Evolutionary conservation across 92 coral and sea anemone genomes (phyloP), one percentile per base, ranked within the genome.

Genomic region (Siderastrea radians): DNA sequence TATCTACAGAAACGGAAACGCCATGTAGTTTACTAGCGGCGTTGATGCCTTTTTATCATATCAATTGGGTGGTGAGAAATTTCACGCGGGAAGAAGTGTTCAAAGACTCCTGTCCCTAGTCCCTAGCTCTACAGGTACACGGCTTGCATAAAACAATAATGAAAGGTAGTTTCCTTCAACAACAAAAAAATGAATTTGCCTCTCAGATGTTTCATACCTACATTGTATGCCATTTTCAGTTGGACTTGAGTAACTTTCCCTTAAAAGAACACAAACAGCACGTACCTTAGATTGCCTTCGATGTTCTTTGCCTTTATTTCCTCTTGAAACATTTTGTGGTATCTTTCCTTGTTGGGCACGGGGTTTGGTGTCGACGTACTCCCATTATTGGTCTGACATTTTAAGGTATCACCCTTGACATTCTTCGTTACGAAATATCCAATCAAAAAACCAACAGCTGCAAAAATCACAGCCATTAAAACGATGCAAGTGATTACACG

Each of bases 201-300:
- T 64, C 17, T 62, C 13, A 62, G 13, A 57, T 57, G 8, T 17
- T 67, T 38, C 48, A 3, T 67, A 9, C 26, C 26, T 2, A 19
- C 15, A 4, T 4, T 8, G 15, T 6, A 14, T 2, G 4, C 26
- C 38, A 26, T 45, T 68, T 3, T 15, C 10, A 68, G 6, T 53
- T 38, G 48, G 50, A 45, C 9, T 2, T 44, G 7, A 53, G 57
- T 53, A 3, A 61, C 66, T 2, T 61, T 3, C 6, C 66, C 66
- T 61, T 46, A 68, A 60, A 19, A 47, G 9, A 26, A 67, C 3
- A 38, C 45, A 6, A 70, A 47, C 53, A 17, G 44, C 70, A 6
- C 94, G 77, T 84, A 91, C 94, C 82, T 73, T 49, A 91, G 84
- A 19, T 83, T 77, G 2, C 63, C 49, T 69, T 91, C 94, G 38